Percentiles rank a stretch among this genome's conserved stretches.
phyloP scores from a whole-genome alignment of 2,797 vertebrate species.

The Muraenolepis orangiensis region DNA sequence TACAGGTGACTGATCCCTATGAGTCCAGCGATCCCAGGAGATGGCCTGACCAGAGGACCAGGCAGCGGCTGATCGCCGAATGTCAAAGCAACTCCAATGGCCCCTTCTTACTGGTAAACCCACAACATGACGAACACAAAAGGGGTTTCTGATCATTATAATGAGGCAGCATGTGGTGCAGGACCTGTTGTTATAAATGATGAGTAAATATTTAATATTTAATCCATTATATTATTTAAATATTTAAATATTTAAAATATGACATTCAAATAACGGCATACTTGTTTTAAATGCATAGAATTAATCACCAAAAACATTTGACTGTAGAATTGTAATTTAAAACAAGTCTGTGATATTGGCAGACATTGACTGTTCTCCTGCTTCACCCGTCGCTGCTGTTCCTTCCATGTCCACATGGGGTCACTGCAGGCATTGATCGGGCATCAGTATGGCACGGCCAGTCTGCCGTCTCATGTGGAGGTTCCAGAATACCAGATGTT shows the following conservation, averaged over 20 bases:
- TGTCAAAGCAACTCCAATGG: constrained; percentile 71
- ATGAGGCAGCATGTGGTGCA: neutral
- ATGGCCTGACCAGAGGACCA: constrained; percentile 64
- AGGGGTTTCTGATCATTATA: neutral
- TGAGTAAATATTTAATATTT: no score
- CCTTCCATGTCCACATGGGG: constrained; percentile 44
- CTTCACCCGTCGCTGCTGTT: constrained; percentile 12
- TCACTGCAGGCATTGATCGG: constrained; percentile 73
- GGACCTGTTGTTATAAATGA: neutral
- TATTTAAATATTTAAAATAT: neutral
- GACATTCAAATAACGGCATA: neutral
- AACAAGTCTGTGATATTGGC: neutral
- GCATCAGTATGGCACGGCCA: constrained; percentile 66
- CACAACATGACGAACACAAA: neutral
- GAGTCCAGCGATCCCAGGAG: constrained; percentile 63
- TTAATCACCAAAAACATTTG: neutral
- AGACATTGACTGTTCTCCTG: neutral
- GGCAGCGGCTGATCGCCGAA: constrained; percentile 68
- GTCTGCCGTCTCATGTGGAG: constrained; percentile 69
- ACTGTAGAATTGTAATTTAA: neutral
- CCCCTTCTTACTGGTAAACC: constrained; percentile 75
- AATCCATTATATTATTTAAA: no score
- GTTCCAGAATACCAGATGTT: constrained; percentile 71
- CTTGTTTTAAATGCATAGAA: neutral
- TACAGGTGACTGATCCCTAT: constrained; percentile 76